These are phyloP conservation scores for Apocrypta bakeri DNA, from an alignment of 1,140 invertebrate species.

Conservation along the genomic window DNA sequence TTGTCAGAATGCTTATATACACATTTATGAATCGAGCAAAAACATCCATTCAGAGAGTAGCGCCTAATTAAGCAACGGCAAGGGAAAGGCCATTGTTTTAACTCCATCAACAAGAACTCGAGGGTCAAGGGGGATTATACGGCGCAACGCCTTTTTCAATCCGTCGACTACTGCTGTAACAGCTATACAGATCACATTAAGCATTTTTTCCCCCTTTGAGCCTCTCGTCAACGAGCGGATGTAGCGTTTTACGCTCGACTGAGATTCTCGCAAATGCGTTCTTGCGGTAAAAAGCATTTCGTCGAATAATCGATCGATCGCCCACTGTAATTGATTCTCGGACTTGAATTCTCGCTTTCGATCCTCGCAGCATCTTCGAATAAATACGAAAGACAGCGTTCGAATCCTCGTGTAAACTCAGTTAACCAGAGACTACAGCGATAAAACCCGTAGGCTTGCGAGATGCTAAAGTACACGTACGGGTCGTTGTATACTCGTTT, in stretches of 20 bases:
- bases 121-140: slow-evolving; percentile 32
- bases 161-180: neutral
- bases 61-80: slow-evolving; percentile 20
- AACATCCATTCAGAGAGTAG: neutral
- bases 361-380: no score
- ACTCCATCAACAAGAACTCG: slow-evolving; percentile 16
- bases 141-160: slow-evolving; percentile 12
- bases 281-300: neutral
- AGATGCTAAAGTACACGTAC: no score
- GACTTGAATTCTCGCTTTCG: no score
- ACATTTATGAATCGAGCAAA: neutral
- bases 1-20: no score
- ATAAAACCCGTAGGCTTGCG: no score
- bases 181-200: neutral
- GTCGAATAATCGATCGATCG: neutral
- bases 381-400: no score
- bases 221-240: neutral
- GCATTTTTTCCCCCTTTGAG: neutral
- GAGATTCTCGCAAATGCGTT: neutral
- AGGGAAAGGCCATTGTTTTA: neutral
- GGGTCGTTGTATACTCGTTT: no score
- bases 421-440: no score
- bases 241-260: neutral
- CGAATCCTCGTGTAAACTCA: no score
- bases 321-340: no score